Base-by-base conservation (phyloP, 2,888 invertebrate species). In the Lasioglossum figueresi region DNA sequence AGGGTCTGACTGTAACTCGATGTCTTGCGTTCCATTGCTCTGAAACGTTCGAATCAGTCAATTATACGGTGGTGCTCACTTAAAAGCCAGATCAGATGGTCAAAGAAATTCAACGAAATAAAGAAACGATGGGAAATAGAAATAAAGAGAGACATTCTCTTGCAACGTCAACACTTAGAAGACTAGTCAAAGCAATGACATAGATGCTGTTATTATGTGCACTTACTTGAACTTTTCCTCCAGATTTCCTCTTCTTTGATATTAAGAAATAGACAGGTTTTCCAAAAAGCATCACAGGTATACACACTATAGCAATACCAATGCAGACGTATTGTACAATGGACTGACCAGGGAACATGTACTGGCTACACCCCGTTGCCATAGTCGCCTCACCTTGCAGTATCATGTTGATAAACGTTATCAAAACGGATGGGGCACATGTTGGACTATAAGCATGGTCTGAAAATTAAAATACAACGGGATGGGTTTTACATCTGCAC, bases 321-420 rank as follows among this genome's bases (percentile, higher is more conserved):
- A 98, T 95, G 85, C 97, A 96, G 5, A 96, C 94, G 76, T 95
- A 95, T 95, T 98, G 98, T 5, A 98, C 89, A 0, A 89, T 92
- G 0, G 95, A 95, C 92, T 97, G 97, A 0, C 96, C 96, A 0
- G 95, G 94, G 85, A 96, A 97, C 96, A 97, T 97, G 91, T 95
- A 96, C 93, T 1, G 95, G 93, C 45, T 45, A 91, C 97, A 97
- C 0, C 95, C 95, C 0, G 93, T 90, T 12, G 95, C 95, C 16
- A 94, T 93, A 0, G 94, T 94, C 0, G 95, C 92, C 95, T 96
- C 92, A 95, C 96, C 90, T 71, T 95, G 95, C 91, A 97, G 94
- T 91, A 97, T 96, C 98, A 98, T 98, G 94, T 97, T 97, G 94
- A 98, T 98, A 92, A 98, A 97, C 83, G 97, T 96, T 84, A 98